Base-by-base conservation (phyloP, 1,140 invertebrate species). In the Formica exsecta region DNA sequence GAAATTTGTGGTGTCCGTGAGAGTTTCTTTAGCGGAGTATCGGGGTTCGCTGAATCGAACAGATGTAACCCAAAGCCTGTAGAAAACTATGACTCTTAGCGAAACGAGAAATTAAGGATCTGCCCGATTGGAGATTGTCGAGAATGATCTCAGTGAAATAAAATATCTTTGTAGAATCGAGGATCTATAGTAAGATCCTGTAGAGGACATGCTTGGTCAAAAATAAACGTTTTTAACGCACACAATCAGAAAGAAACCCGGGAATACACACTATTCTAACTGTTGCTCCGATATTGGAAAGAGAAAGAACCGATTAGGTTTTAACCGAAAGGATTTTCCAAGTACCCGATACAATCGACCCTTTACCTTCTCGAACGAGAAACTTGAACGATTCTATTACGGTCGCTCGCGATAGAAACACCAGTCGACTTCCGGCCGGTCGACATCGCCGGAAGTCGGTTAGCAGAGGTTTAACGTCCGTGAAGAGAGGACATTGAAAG, bases 401-500 rank as follows among this genome's bases (percentile, higher is more conserved):
- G n/a, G 62, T 74, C 44, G 25, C 54, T 36, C n/a, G 79, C 16
- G 68, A 73, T 83, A 38, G 68, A 62, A 83, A 83, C 38, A 71
- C 68, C 68, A 44, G 54, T 83, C 73, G n/a, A n/a, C 68, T 81
- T 81, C 79, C 79, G 79, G 22, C 61, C 51, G 54, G 25, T 8
- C 79, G 66, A 73, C 79, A 62, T 51, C 79, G 38, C 57, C 79
- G 41, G 79, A 83, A 74, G 79, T 83, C 79, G 68, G 54, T 74
- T 83, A 83, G 79, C 79, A 74, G 79, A 83, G 79, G 68, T 83
- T 83, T 83, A 74, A 83, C 41, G 79, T 83, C 68, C 79, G 68
- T 83, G 38, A 83, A 74, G 79, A 74, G 66, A 51, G 48, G 48
- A 51, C 48, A 68, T 83, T 74, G 79, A 83, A 83, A 74, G 79